Base-by-base conservation (phyloP, 2,113 vertebrate genomes). In the Ochotona curzoniae region DNA sequence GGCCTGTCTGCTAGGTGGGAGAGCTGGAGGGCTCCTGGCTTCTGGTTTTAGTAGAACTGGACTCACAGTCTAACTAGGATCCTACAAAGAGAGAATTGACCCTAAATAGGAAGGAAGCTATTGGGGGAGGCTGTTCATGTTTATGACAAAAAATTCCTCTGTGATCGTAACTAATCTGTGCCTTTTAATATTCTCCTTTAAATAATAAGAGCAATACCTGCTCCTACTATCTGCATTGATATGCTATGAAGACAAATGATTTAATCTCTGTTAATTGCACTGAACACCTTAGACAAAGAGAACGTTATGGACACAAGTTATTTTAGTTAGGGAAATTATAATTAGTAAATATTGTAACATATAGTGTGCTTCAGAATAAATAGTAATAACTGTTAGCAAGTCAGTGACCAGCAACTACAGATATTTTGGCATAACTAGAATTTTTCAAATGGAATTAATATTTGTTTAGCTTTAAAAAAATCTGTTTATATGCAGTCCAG, bases 401-500 rank as follows among this genome's bases (percentile, higher is more conserved):
- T 92, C 90, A 95, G 57, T 87, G n/a, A 79, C 32, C 71, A 17
- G 71, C 79, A 93, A 80, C 28, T 78, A 32, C 10, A 83, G 61
- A 21, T 83, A 51, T 78, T 94, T 88, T 92, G 67, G 7, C 61
- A 30, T 81, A 92, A 88, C 23, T 80, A 91, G 69, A 81, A 32
- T 92, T 91, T 95, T 89, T 90, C 82, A 96, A 80, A 5, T 80
- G 8, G 8, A 57, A 71, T 82, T 83, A 47, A 82, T 86, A 93
- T 93, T 92, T 51, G 66, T 21, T 47, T 89, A 79, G 83, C 86
- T 97, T 94, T 95, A 94, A 51, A 78, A 78, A 94, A 94, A 76
- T 66, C 93, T 66, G 38, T 75, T 96, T 86, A 94, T 49, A 78
- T 74, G 89, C 95, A 97, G 96, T 75, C 96, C 49, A 81, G 73